phyloP scores from a whole-genome alignment of 2,888 invertebrate genomes.

The Glyphotaelius pellucidus region DNA sequence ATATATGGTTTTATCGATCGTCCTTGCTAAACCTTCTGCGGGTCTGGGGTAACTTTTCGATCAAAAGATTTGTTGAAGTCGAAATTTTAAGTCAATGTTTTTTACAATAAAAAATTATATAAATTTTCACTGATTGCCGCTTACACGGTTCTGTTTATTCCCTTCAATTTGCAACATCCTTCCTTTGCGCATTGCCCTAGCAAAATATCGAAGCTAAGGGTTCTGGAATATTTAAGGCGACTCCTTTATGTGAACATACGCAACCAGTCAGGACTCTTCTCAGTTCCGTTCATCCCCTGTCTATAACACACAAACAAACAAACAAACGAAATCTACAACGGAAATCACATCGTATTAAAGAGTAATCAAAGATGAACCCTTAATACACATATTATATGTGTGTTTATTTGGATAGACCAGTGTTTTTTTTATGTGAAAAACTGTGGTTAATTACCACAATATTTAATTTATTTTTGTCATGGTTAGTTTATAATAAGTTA shows the following conservation, averaged over 20 bases:
- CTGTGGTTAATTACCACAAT: too few relatives aligned
- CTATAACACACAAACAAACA: not conserved
- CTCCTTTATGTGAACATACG: slow-evolving; percentile 43
- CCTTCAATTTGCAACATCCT: slow-evolving; percentile 47
- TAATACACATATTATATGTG: not conserved
- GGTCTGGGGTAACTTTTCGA: too few relatives aligned
- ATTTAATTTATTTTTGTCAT: too few relatives aligned
- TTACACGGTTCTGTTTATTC: slow-evolving; percentile 12
- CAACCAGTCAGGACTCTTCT: slow-evolving; percentile 11
- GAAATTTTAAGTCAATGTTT: too few relatives aligned
- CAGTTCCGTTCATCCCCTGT: not conserved
- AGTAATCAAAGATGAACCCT: not conserved
- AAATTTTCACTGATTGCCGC: not conserved
- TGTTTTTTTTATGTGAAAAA: not conserved
- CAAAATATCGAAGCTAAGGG: slow-evolving; percentile 57
- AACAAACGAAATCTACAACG: not conserved
- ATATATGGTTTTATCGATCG: too few relatives aligned
- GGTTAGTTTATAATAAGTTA: too few relatives aligned
- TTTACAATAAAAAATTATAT: too few relatives aligned
- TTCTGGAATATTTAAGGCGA: slow-evolving; percentile 52
- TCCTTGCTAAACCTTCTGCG: too few relatives aligned
- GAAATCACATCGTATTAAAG: not conserved
- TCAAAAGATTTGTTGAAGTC: too few relatives aligned
- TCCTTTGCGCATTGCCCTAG: slow-evolving; percentile 57
- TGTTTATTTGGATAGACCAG: not conserved